phyloP scores from a whole-genome alignment of 2,888 invertebrate genomes.

The Rosalia funebris region DNA sequence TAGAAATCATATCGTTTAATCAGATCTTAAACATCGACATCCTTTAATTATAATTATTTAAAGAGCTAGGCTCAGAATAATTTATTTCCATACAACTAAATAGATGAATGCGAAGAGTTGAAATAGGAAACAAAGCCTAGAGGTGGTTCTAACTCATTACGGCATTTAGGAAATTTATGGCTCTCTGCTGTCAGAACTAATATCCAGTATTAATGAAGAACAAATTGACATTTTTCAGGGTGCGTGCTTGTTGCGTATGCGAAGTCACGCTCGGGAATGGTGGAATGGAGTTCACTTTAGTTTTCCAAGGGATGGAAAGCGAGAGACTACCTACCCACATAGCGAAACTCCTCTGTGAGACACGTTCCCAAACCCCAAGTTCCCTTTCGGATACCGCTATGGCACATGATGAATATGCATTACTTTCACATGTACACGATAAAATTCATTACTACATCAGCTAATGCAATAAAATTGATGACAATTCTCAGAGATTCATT shows the following conservation, averaged over 20 bases:
- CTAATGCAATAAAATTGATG: conserved; percentile 22
- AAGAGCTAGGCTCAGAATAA: too few species aligned
- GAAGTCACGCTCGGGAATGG: conserved; percentile 57
- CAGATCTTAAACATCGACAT: too few species aligned
- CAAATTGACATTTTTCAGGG: conserved; percentile 65
- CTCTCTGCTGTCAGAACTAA: conserved; percentile 59
- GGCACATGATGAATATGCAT: conserved; percentile 43
- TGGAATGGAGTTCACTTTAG: conserved; percentile 27
- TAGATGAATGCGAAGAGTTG: conserved; percentile 1
- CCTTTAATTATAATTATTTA: too few species aligned
- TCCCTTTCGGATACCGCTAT: conserved; percentile 34
- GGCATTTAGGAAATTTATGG: conserved; percentile 56
- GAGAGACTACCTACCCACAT: conserved; percentile 49
- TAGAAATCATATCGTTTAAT: too few species aligned
- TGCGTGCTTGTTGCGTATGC: conserved; percentile 64
- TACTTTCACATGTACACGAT: conserved; percentile 14
- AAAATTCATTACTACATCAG: conserved; percentile 9
- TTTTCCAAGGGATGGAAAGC: conserved; percentile 19
- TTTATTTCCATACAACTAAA: conserved; percentile 11
- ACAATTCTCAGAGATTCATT: conserved; percentile 39
- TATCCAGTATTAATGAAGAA: conserved; percentile 65
- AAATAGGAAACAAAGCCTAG: conserved; percentile 26
- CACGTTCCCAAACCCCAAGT: conserved; percentile 38
- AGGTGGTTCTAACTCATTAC: conserved; percentile 49
- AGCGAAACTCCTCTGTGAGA: conserved; percentile 51